Percentiles rank a stretch among this genome's conserved stretches.
Evolutionary conservation across 2,797 vertebrate species (phyloP).

Genomic region (Tiaroga cobitis): DNA sequence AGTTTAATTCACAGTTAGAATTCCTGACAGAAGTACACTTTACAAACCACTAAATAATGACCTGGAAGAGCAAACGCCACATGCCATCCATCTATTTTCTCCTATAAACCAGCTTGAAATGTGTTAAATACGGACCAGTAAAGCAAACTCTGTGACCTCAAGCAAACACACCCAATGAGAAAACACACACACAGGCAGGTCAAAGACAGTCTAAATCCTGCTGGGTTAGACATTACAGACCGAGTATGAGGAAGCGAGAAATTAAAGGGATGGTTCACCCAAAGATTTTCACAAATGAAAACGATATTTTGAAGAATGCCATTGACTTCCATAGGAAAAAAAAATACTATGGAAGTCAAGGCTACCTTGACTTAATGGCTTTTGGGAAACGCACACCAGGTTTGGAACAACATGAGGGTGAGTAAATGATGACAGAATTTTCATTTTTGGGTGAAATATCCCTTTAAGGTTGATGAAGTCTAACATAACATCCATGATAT

Average conservation of each 20-base stretch:
- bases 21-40: conserved; percentile 8
- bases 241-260: conserved; percentile 6
- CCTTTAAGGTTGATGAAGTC: no score
- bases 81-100: conserved; percentile 12
- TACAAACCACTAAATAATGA: neutral
- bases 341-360: no score
- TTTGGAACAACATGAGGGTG: no score
- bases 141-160: conserved; percentile 1
- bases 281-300: no score
- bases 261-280: neutral
- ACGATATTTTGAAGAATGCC: no score
- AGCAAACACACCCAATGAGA: conserved; percentile 12
- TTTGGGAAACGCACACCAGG: no score
- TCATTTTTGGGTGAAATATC: no score
- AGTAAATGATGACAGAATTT: no score
- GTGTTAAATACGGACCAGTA: conserved; percentile 8
- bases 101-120: conserved; percentile 20
- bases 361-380: no score
- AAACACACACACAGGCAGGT: neutral
- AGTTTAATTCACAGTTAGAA: conserved; percentile 5
- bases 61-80: conserved; percentile 2
- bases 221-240: neutral
- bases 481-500: neutral
- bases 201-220: conserved; percentile 4
- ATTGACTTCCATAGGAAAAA: no score